phyloP scores from a whole-genome alignment of 2,888 invertebrate species.

The Phyllotreta striolata region DNA sequence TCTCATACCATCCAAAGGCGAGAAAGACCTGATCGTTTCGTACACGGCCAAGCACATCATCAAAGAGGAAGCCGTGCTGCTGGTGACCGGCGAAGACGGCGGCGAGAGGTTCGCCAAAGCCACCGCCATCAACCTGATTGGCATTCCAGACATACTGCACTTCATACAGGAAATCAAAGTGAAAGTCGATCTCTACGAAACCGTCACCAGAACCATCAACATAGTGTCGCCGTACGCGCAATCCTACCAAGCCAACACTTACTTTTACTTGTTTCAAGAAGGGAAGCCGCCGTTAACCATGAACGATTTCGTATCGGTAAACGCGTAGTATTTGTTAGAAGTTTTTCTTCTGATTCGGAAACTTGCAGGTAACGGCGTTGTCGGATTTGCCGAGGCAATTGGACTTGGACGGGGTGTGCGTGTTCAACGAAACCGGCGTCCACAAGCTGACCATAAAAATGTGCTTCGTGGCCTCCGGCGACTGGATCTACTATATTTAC shows the following conservation, averaged over 20 bases:
- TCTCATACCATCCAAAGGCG: constrained; percentile 34
- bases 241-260: constrained; percentile 39
- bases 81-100: constrained; percentile 51
- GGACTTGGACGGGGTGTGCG: constrained; percentile 9
- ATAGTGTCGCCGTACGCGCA: constrained; percentile 41
- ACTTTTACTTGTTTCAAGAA: constrained; percentile 32
- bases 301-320: constrained; percentile 36
- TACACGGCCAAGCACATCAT: constrained; percentile 50
- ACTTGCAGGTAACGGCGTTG: neutral
- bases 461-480: constrained; percentile 38
- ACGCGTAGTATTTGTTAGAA: too few species aligned
- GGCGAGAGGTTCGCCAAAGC: constrained; percentile 51
- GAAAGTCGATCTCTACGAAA: constrained; percentile 36
- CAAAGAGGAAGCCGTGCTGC: constrained; percentile 41
- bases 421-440: constrained; percentile 32
- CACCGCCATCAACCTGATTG: constrained; percentile 48
- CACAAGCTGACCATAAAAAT: constrained; percentile 23
- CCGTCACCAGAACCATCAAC: constrained; percentile 19
- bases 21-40: constrained; percentile 40
- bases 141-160: constrained; percentile 47
- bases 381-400: constrained; percentile 38
- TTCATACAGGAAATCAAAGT: constrained; percentile 41
- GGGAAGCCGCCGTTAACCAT: constrained; percentile 25
- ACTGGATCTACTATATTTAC: constrained; percentile 42
- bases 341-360: too few species aligned